Conservation (phyloP, 2,888 invertebrate genomes). For the Dryococelus australis region DNA sequence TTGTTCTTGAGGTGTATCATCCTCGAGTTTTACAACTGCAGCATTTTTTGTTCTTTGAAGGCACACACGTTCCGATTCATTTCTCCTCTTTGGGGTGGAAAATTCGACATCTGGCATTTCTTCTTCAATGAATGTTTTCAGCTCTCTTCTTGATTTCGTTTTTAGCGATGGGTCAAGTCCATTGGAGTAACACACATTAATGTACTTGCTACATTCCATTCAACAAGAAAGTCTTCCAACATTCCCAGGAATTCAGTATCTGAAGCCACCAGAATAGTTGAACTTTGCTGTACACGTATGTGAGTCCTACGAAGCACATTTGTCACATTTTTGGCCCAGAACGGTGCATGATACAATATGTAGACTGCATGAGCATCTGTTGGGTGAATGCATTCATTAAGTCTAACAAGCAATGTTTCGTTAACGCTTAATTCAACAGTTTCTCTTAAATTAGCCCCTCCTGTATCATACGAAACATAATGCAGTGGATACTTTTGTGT, state of each 20-base stretch:
- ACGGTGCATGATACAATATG: background rate
- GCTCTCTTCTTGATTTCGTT: background rate
- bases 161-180: background rate
- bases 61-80: background rate
- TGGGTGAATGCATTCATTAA: too few relatives aligned
- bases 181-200: too few relatives aligned
- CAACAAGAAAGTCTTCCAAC: too few relatives aligned
- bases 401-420: too few relatives aligned
- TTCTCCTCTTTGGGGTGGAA: background rate
- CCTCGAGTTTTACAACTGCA: background rate
- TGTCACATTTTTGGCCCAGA: background rate
- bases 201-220: background rate
- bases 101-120: too few relatives aligned
- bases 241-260: too few relatives aligned
- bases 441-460: too few relatives aligned
- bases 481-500: too few relatives aligned
- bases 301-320: background rate
- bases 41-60: background rate
- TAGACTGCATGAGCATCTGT: background rate
- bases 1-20: background rate
- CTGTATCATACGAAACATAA: too few relatives aligned
- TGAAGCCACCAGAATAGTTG: background rate
- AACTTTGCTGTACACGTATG: background rate
- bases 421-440: too few relatives aligned
- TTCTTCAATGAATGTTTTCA: background rate